phyloP scores from a whole-genome alignment of 2,888 invertebrate species.

The Heliconius aoede region DNA sequence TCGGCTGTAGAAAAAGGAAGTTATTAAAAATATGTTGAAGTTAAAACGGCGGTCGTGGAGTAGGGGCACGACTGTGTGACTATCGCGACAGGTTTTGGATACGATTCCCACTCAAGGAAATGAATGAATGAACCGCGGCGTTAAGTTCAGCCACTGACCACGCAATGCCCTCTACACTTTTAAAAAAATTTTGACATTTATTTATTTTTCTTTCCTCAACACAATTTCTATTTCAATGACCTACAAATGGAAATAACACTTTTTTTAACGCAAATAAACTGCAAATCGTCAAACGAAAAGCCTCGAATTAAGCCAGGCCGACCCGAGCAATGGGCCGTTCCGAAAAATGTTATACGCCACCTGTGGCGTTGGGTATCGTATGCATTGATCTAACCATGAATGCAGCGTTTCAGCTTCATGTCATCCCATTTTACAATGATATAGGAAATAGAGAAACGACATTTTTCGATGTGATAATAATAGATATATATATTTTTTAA shows the following conservation, averaged over 20 bases:
- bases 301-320: slow-evolving; percentile 70
- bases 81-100: no score
- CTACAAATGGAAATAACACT: slow-evolving; percentile 59
- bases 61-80: no score
- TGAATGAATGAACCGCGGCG: no score
- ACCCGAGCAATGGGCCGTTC: slow-evolving; percentile 63
- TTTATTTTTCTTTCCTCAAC: not conserved
- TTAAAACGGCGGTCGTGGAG: no score
- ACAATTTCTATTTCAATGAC: slow-evolving; percentile 25
- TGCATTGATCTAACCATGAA: slow-evolving; percentile 78
- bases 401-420: slow-evolving; percentile 63
- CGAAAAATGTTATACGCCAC: slow-evolving; percentile 84
- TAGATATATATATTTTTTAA: not conserved
- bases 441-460: slow-evolving; percentile 47
- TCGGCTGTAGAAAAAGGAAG: slow-evolving; percentile 53
- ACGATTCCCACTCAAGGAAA: no score
- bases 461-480: not conserved
- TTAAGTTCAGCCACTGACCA: no score
- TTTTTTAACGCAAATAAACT: slow-evolving; percentile 76
- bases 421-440: slow-evolving; percentile 58
- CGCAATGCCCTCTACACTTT: no score
- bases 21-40: not conserved
- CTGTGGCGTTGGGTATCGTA: slow-evolving; percentile 82
- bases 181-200: no score
- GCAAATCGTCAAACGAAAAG: slow-evolving; percentile 68